These are phyloP conservation scores for Lipophrys pholis DNA, from an alignment of 2,113 vertebrate species.

Conservation along the genomic window DNA sequence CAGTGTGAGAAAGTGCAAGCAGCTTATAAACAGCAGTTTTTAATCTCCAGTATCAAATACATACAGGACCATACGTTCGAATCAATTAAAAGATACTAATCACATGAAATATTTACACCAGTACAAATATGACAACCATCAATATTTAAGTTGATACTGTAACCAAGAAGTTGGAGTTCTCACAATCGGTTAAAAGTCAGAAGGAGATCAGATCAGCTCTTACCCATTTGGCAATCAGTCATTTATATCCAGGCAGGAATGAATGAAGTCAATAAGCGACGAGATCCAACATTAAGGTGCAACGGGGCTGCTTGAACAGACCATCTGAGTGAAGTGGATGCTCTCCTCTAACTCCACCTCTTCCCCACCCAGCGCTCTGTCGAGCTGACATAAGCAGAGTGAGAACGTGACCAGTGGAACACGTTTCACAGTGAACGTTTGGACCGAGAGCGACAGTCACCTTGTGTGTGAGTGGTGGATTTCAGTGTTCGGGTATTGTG, in stretches of 20 bases:
- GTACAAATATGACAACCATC: not conserved
- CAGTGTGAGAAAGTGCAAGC: not conserved
- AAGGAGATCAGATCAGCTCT: constrained; percentile 2
- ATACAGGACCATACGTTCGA: not conserved
- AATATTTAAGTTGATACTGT: too few species aligned
- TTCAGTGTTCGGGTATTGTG: too few species aligned
- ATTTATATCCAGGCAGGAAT: constrained; percentile 47
- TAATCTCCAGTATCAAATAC: not conserved
- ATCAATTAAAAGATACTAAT: not conserved
- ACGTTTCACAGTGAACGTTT: constrained; percentile 39
- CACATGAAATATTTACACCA: too few species aligned
- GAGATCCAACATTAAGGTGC: not conserved
- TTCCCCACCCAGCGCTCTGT: constrained; percentile 18
- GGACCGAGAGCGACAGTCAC: too few species aligned
- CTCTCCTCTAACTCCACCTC: constrained; percentile 39
- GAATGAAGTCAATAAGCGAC: not conserved
- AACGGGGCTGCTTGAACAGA: not conserved
- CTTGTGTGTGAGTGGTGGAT: too few species aligned
- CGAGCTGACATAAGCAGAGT: not conserved
- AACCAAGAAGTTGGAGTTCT: too few species aligned
- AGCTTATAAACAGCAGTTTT: not conserved
- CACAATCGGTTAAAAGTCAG: too few species aligned
- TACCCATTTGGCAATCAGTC: constrained; percentile 76
- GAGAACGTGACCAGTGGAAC: not conserved
- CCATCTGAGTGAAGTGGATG: constrained; percentile 35